A percentile compares a stretch with the other conserved stretches of the same genome.
phyloP scores from a whole-genome alignment of 1,140 invertebrate genomes.

The Diachasmimorpha longicaudata region DNA sequence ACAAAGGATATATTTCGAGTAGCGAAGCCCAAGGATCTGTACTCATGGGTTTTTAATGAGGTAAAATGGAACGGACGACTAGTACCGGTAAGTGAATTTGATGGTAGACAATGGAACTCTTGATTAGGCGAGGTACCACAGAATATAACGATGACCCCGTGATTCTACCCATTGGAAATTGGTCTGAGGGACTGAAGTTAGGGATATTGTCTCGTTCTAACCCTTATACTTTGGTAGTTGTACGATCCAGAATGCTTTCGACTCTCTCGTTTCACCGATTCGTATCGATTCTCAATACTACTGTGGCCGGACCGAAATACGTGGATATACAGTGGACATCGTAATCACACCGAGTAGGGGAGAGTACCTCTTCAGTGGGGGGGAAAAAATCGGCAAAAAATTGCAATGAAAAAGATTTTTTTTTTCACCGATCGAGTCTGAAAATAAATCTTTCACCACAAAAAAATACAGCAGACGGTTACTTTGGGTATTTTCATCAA shows the following conservation, averaged over 20 bases:
- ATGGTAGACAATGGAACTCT: no score
- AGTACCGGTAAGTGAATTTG: no score
- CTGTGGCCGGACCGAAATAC: conserved; percentile 2
- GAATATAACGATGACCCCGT: neutral
- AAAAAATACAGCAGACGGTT: neutral
- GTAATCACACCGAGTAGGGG: neutral
- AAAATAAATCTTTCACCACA: neutral
- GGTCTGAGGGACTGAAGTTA: neutral
- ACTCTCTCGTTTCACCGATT: neutral
- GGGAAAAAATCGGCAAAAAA: neutral
- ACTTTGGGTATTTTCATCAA: no score
- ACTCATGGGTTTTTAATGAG: no score
- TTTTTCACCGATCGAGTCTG: neutral
- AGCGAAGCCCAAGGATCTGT: no score
- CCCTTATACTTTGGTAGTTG: conserved; percentile 1
- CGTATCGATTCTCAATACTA: conserved; percentile 18
- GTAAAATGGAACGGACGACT: no score
- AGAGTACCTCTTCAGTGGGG: neutral
- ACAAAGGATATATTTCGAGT: no score
- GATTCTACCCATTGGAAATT: neutral
- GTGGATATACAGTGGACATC: conserved; percentile 6
- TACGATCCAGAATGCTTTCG: conserved; percentile 8
- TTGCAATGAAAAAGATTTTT: neutral
- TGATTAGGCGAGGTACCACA: no score
- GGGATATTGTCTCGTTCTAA: neutral